phyloP scores from a whole-genome alignment of 2,888 invertebrate species.

The Metellina segmentata region DNA sequence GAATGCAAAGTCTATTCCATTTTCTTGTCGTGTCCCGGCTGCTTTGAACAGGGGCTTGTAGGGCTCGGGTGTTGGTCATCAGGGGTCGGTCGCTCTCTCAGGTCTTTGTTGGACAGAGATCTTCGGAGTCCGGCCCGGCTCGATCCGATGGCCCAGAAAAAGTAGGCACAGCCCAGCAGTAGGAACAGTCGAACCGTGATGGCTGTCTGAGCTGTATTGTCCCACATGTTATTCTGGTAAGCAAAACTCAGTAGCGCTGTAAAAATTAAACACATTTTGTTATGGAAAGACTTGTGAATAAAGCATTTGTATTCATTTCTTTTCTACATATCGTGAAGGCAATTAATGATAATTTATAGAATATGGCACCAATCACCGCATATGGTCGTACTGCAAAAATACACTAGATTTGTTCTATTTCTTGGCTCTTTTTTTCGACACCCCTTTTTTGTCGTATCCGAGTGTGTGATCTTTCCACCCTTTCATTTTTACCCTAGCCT shows the following conservation, averaged over 20 bases:
- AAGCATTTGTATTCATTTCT: too few species aligned
- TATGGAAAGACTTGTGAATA: too few species aligned
- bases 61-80: conserved; percentile 51
- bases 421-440: too few species aligned
- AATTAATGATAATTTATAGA: too few species aligned
- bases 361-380: too few species aligned
- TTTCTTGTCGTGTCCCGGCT: conserved; percentile 33
- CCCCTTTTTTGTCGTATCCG: too few species aligned
- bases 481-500: too few species aligned
- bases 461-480: too few species aligned
- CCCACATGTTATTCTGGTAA: conserved; percentile 53
- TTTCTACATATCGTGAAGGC: too few species aligned
- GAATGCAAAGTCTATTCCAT: conserved; percentile 25
- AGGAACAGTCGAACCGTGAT: conserved; percentile 54
- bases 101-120: conserved; percentile 77
- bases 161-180: conserved; percentile 72
- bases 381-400: too few species aligned
- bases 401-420: too few species aligned
- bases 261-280: not conserved
- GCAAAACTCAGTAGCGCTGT: conserved; percentile 54
- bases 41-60: conserved; percentile 9
- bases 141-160: conserved; percentile 77
- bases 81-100: conserved; percentile 60
- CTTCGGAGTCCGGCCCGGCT: conserved; percentile 77
- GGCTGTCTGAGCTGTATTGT: conserved; percentile 32